These are phyloP conservation scores for Rotaria sp. DNA, from an alignment of 2,888 invertebrate genomes.

Conservation along the genomic window DNA sequence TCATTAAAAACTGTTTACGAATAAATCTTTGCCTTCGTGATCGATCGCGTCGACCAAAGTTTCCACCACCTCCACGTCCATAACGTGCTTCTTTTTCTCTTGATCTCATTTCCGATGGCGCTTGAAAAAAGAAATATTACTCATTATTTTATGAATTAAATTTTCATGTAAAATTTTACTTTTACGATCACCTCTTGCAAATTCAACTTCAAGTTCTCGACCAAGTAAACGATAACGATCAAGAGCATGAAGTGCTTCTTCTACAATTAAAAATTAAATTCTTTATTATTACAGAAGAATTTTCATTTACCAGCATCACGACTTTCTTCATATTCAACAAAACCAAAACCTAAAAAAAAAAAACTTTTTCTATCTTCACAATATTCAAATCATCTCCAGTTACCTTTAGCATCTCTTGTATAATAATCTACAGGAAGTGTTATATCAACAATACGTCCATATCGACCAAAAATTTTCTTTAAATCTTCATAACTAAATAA, in stretches of 20 bases:
- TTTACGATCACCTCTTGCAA: conserved; percentile 22
- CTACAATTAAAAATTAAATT: not conserved
- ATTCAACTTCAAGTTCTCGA: conserved; percentile 10
- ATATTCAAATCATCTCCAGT: not conserved
- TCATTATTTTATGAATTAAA: not conserved
- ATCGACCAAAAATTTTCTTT: conserved; percentile 32
- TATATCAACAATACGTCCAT: conserved; percentile 40
- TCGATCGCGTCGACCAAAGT: not conserved
- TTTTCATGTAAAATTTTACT: not conserved
- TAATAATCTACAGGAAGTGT: conserved; percentile 39
- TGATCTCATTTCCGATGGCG: conserved; percentile 12
- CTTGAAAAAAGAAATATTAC: not conserved
- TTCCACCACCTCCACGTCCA: not conserved
- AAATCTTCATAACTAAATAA: conserved; percentile 36
- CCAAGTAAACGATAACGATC: conserved; percentile 28
- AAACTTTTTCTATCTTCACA: too few species aligned
- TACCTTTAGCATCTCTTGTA: conserved; percentile 38
- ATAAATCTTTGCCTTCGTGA: not conserved
- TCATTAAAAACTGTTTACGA: not conserved
- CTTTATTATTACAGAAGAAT: not conserved
- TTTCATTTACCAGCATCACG: not conserved
- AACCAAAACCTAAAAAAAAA: not conserved
- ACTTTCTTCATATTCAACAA: conserved; percentile 29
- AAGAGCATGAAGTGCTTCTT: conserved; percentile 15
- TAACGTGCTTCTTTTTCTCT: conserved; percentile 25